Base-by-base conservation (phyloP, 2,113 vertebrate species). In the Psephotus haematonotus region DNA sequence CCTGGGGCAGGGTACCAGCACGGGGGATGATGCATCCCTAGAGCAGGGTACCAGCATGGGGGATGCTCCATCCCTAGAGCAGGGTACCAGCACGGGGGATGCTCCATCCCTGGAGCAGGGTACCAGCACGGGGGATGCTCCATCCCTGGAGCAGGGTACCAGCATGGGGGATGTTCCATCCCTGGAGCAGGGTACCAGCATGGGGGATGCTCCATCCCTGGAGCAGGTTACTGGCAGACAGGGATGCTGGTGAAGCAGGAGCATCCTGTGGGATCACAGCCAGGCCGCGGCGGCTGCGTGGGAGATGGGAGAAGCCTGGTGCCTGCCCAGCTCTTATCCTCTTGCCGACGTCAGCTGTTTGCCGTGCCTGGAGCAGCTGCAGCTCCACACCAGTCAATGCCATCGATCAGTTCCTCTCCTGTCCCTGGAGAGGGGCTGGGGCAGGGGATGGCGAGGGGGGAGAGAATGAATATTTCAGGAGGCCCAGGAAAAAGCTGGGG, bases 391-490 rank as follows among this genome's bases (percentile, higher is more conserved):
- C 2, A 29, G 91, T 97, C 95, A 62, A 97, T 97, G 89, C 17
- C 82, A 97, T 97, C 27, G 92, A 97, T 81, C 65, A n/a, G 83
- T 75, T 96, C 83, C 86, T 94, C 90, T 96, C 79, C 62, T 63
- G 11, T 86, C 94, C 85, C 88, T 33, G 31, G 79, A 59, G 88
- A 93, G 92, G 79, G 69, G 67, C 78, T 7, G 17, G 53, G 27
- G 63, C 2, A 2, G 62, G 20, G 90, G 49, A 53, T 4, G 10
- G 65, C 17, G 13, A 59, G 4, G 9, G 46, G 50, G 83, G 68
- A 57, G 76, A 77, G 81, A 63, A 97, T 97, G 82, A 97, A 97
- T 97, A 96, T 97, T 97, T 97, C 88, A 97, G 79, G 31, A 96
- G 76, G 82, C 62, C 60, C 53, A 17, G 83, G 95, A 84, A 67